Percentiles rank a stretch among this genome's conserved stretches.
Evolutionary conservation across 2,113 vertebrate species (phyloP).

Genomic region (Prionailurus bengalensis): DNA sequence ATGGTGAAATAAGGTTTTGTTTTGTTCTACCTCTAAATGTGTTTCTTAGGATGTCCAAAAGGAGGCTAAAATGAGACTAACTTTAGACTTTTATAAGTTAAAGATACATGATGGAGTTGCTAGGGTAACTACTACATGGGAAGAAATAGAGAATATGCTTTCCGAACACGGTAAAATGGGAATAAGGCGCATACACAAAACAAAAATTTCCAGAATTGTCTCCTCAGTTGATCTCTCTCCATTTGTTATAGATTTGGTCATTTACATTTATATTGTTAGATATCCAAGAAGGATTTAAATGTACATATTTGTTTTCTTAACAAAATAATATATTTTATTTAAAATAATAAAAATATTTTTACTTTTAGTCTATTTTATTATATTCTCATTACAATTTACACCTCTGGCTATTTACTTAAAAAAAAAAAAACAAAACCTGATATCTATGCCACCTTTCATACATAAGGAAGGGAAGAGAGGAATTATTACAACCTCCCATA

Average conservation of each 20-base stretch:
- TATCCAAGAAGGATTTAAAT: not conserved
- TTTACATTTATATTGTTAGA: not conserved
- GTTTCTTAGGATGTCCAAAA: not conserved
- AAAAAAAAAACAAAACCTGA: not conserved
- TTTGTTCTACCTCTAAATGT: not conserved
- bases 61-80: not conserved
- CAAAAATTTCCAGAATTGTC: not conserved
- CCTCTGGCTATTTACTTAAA: not conserved
- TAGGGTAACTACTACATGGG: not conserved
- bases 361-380: not conserved
- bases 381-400: not conserved
- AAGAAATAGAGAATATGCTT: not conserved
- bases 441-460: not conserved
- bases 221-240: not conserved
- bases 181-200: not conserved
- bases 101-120: not conserved
- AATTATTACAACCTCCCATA: not conserved
- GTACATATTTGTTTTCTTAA: not conserved
- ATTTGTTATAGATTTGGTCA: not conserved
- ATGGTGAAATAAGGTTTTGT: not conserved
- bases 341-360: not conserved
- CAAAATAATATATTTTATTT: not conserved
- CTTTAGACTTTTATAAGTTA: not conserved
- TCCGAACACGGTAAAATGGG: not conserved
- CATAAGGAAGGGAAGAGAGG: not conserved